Base-by-base conservation (phyloP, 1,140 invertebrate genomes). In the Caerostris extrusa region DNA sequence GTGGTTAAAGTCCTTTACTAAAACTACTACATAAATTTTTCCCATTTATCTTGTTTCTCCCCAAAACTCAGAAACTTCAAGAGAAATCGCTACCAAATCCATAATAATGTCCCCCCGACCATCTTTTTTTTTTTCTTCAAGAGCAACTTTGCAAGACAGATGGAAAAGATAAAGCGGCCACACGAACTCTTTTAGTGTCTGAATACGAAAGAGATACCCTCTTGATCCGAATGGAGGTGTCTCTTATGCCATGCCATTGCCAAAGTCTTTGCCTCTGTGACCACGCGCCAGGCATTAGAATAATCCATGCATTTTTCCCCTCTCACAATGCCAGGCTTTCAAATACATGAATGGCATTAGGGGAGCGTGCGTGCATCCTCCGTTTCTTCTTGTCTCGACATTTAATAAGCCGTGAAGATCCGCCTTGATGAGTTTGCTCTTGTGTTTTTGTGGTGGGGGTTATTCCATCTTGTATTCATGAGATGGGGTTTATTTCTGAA, bases 261-360 rank as follows among this genome's bases (percentile, higher is more conserved):
- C 34, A 34, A 2, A 34, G 34, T 77, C 50, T 7, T 34, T 77
- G 34, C 8, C 34, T 50, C 34, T 53, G 34, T 34, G 12, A 77
- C 71, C 71, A 77, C 34, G 19, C 12, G 8, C 5, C 50, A 77
- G 34, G 69, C 34, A 77, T 77, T 77, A 77, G 71, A 77, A 77
- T 77, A 77, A 77, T 77, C 71, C 34, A 77, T 77, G 50, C 34
- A 12, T 34, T 10, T 50, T 34, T 34, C 2, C 34, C 12, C 71
- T 12, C 34, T 12, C 34, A 50, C 71, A 12, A 77, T 50, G 53
- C 71, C 12, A 10, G 34, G 8, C 10, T 53, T 77, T 14, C 8
- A 34, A 77, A 77, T 77, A 77, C 71, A 77, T 77, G 71, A 77
- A 77, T 77, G 53, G 53, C 34, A 77, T 53, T 77, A 77, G 71